phyloP scores from a whole-genome alignment of 2,113 vertebrate species.

The Halichoeres trimaculatus region DNA sequence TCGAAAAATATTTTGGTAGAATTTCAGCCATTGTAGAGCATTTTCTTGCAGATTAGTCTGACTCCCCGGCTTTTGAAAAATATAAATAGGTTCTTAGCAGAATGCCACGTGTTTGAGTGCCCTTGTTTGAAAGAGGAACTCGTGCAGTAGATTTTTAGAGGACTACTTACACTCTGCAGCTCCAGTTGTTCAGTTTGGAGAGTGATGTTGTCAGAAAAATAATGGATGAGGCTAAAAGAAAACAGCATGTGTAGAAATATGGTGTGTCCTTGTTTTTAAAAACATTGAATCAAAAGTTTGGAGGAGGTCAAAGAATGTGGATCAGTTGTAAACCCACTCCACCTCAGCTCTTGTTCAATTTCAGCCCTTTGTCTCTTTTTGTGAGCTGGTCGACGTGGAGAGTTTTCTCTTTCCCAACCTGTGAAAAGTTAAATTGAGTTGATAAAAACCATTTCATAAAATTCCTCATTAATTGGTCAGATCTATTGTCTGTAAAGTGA shows the following conservation, averaged over 20 bases:
- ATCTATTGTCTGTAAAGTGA: slow-evolving; percentile 56
- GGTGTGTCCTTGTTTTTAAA: neutral
- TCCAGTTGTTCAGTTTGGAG: neutral
- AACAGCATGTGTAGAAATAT: neutral
- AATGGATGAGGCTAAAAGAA: neutral
- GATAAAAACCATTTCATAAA: slow-evolving; percentile 25
- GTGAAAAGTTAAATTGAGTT: slow-evolving; percentile 48
- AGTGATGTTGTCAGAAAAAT: neutral
- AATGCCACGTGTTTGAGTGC: neutral
- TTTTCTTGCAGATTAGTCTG: neutral
- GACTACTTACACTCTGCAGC: neutral
- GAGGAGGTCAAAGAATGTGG: neutral
- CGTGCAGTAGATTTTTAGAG: neutral
- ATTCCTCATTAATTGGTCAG: slow-evolving; percentile 32
- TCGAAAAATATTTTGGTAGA: neutral
- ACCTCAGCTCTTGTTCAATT: neutral
- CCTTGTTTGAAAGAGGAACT: neutral
- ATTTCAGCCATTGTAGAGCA: neutral
- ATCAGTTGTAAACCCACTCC: neutral
- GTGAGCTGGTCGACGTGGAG: neutral
- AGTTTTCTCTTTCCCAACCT: slow-evolving; percentile 22
- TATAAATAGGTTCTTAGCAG: neutral
- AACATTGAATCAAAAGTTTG: neutral
- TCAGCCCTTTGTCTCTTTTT: neutral
- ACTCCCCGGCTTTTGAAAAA: neutral